Percentiles rank a stretch among this genome's conserved stretches.
Conservation (phyloP, 2,888 invertebrate genomes). For the Melieria omissa region DNA sequence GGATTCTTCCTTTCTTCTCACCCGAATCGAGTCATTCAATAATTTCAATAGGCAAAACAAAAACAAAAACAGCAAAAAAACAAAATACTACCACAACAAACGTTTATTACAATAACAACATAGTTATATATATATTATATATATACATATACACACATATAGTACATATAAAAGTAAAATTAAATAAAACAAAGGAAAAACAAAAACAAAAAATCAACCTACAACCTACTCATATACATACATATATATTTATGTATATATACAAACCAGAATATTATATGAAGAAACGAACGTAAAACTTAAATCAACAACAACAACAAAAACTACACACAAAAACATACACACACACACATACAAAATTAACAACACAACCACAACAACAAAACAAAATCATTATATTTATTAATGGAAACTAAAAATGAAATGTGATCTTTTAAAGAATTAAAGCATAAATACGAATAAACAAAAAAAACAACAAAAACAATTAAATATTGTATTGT, state of each 20-base stretch:
- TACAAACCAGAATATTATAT: slow-evolving; percentile 33
- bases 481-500: slow-evolving; percentile 54
- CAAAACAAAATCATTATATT: slow-evolving; percentile 29
- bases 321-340: too few species aligned
- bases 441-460: slow-evolving; percentile 49
- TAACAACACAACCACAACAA: too few species aligned
- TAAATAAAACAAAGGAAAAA: slow-evolving; percentile 5
- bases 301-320: neutral
- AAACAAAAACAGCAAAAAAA: too few species aligned
- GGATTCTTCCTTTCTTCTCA: too few species aligned
- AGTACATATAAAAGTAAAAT: neutral
- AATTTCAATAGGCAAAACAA: too few species aligned
- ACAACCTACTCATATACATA: slow-evolving; percentile 45
- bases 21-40: too few species aligned
- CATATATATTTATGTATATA: slow-evolving; percentile 31
- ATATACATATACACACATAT: slow-evolving; percentile 4
- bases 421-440: slow-evolving; percentile 66
- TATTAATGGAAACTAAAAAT: slow-evolving; percentile 50
- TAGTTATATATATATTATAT: neutral
- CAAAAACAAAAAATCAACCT: slow-evolving; percentile 23
- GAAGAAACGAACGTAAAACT: slow-evolving; percentile 33
- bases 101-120: too few species aligned
- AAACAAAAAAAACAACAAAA: slow-evolving; percentile 44
- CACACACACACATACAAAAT: too few species aligned
- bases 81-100: too few species aligned